Evolutionary conservation across 2,888 invertebrate species (phyloP).

Genomic region (Trachelus stipa): DNA sequence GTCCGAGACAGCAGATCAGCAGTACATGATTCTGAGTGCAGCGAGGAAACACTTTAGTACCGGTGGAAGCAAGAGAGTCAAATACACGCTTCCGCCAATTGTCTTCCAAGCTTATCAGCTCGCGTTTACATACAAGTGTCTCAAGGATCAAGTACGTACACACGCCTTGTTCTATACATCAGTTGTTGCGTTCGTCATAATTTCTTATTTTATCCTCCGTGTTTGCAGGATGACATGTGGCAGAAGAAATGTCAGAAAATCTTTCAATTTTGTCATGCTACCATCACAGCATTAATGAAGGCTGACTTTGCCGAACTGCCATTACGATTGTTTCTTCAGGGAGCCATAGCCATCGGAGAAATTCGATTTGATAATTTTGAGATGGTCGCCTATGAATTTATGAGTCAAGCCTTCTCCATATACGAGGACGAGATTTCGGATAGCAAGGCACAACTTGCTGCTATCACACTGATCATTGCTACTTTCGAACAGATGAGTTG

Average conservation of each 20-base stretch:
- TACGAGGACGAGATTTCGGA: constrained; percentile 99
- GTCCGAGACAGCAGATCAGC: constrained; percentile 84
- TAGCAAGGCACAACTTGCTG: constrained; percentile 95
- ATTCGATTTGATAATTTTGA: constrained; percentile 95
- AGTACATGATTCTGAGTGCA: constrained; percentile 89
- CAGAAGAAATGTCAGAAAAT: constrained; percentile 98
- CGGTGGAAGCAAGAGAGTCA: constrained; percentile 91
- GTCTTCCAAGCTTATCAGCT: constrained; percentile 94
- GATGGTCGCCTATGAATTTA: constrained; percentile 97
- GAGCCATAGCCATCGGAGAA: constrained; percentile 91
- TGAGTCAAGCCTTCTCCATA: constrained; percentile 95
- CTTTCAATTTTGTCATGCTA: constrained; percentile 97
- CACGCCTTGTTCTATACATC: not conserved
- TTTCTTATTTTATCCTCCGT: constrained; percentile 4
- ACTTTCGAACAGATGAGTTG: constrained; percentile 96
- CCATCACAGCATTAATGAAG: constrained; percentile 93
- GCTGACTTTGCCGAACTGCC: constrained; percentile 95
- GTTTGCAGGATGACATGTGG: constrained; percentile 91
- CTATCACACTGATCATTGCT: constrained; percentile 94
- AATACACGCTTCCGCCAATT: constrained; percentile 92
- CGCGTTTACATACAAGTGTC: constrained; percentile 84
- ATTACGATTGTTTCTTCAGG: constrained; percentile 93
- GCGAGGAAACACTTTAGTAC: constrained; percentile 89
- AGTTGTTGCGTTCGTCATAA: not conserved
- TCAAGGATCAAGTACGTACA: constrained; percentile 75